phyloP scores from a whole-genome alignment of 2,888 invertebrate species.

The Onthophagus sagittarius region DNA sequence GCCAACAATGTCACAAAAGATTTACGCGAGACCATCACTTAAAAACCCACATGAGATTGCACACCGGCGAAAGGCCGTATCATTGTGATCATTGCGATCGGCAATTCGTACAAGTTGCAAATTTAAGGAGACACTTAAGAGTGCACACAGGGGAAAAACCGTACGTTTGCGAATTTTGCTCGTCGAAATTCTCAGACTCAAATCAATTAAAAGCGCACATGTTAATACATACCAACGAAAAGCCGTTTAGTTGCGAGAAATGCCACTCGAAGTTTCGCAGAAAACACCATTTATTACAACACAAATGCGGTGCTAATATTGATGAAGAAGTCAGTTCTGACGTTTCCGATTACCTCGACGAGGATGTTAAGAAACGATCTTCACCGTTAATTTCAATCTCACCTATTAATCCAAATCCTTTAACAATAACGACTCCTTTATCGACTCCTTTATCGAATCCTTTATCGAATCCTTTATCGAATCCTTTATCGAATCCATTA shows the following conservation, averaged over 20 bases:
- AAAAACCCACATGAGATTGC: conserved; percentile 88
- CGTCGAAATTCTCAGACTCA: conserved; percentile 84
- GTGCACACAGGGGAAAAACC: conserved; percentile 92
- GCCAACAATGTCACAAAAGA: conserved; percentile 84
- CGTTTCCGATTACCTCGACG: conserved; percentile 37
- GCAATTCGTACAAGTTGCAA: conserved; percentile 91
- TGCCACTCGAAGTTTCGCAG: conserved; percentile 77
- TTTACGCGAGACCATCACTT: conserved; percentile 91
- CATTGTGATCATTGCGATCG: conserved; percentile 88
- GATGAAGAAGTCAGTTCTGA: conserved; percentile 35
- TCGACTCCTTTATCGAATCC: too few relatives aligned
- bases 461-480: conserved; percentile 45
- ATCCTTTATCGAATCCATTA: conserved; percentile 53
- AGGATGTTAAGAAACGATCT: conserved; percentile 26
- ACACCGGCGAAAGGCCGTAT: conserved; percentile 92
- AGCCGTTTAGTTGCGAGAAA: conserved; percentile 77
- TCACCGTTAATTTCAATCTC: not conserved
- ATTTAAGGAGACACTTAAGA: conserved; percentile 79
- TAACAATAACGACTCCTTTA: too few relatives aligned
- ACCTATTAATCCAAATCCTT: conserved; percentile 43
- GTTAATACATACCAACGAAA: conserved; percentile 85
- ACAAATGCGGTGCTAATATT: conserved; percentile 64
- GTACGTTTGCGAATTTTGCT: conserved; percentile 77
- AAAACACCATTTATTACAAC: conserved; percentile 81
- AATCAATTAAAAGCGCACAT: conserved; percentile 89